phyloP scores from a whole-genome alignment of 2,797 vertebrate species.

The Buphagus erythrorhynchus region DNA sequence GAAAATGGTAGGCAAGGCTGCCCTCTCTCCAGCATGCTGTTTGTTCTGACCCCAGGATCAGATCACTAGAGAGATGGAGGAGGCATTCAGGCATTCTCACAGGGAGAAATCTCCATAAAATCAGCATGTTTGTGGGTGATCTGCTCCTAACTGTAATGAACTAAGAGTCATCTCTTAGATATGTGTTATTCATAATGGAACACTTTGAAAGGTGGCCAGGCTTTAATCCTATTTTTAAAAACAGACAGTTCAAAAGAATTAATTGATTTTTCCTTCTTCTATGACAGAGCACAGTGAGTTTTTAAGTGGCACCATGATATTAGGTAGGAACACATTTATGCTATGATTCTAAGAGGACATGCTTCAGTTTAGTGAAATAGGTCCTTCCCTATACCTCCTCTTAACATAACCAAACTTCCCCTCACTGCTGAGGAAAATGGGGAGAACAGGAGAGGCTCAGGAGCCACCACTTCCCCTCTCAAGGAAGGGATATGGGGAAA shows the following conservation, averaged over 20 bases:
- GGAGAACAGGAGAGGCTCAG: neutral
- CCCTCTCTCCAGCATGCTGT: neutral
- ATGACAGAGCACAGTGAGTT: neutral
- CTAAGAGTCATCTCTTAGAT: neutral
- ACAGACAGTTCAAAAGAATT: neutral
- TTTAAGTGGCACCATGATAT: neutral
- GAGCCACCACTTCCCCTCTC: neutral
- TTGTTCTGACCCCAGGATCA: conserved; percentile 39
- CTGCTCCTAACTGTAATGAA: conserved; percentile 44
- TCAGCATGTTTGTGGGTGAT: conserved; percentile 39
- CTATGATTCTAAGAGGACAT: neutral
- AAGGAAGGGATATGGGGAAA: neutral
- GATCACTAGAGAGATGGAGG: conserved; percentile 2
- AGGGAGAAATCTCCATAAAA: conserved; percentile 43
- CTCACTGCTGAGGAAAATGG: neutral
- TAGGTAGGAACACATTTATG: neutral
- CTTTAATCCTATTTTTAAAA: conserved; percentile 41
- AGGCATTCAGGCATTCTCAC: conserved; percentile 33
- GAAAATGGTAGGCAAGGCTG: neutral
- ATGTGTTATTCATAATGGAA: neutral
- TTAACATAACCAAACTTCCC: neutral
- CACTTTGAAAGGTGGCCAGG: neutral
- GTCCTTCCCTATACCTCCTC: neutral
- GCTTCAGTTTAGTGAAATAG: neutral
- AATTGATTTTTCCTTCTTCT: neutral